phyloP scores from a whole-genome alignment of 2,113 vertebrate species.

The Chionomys nivalis region DNA sequence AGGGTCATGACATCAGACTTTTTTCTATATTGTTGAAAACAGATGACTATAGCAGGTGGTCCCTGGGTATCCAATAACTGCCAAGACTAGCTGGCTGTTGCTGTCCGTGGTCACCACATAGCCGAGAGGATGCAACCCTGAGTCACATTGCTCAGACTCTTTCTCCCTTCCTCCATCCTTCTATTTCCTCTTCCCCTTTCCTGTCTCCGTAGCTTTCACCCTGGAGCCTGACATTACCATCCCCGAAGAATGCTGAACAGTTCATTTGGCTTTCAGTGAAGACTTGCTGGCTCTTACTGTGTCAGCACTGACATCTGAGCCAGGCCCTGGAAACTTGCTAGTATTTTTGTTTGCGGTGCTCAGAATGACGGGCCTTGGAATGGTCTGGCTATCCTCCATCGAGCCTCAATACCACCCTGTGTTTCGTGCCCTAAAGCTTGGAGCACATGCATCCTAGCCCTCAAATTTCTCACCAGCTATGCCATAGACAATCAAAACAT shows the following conservation, averaged over 20 bases:
- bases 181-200: no score
- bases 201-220: no score
- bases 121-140: background rate
- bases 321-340: background rate
- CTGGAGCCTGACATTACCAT: background rate
- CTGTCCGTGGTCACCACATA: background rate
- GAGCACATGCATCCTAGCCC: fast-evolving
- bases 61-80: no score
- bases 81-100: background rate
- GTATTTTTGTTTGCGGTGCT: background rate
- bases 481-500: background rate
- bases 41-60: no score
- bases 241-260: no score
- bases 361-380: background rate
- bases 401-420: fast-evolving
- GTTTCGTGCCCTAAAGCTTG: background rate
- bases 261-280: background rate
- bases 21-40: background rate
- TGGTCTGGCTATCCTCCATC: background rate
- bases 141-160: background rate
- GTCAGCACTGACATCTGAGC: background rate
- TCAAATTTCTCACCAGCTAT: background rate
- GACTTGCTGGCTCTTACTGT: background rate
- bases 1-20: background rate
- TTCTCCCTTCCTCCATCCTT: no score